These are phyloP conservation scores for Ptychoptera albimana DNA, from an alignment of 2,888 invertebrate species.

Conservation along the genomic window DNA sequence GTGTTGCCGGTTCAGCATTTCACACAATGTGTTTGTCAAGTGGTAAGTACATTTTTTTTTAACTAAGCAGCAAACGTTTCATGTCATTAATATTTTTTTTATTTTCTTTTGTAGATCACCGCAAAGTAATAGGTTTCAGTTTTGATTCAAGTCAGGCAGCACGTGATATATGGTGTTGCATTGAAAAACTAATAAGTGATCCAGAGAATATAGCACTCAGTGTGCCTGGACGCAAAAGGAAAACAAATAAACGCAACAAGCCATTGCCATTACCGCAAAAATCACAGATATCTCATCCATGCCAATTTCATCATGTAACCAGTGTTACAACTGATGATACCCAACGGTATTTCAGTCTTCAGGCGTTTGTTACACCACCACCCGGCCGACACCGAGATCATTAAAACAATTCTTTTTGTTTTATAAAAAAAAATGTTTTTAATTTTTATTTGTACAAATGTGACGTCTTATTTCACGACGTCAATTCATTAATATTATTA, in stretches of 20 bases:
- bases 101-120: slow-evolving; percentile 40
- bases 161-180: slow-evolving; percentile 48
- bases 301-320: slow-evolving; percentile 71
- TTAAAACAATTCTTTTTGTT: slow-evolving; percentile 4
- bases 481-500: too few species aligned
- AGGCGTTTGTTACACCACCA: slow-evolving; percentile 36
- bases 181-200: slow-evolving; percentile 53
- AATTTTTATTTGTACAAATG: too few species aligned
- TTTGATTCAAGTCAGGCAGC: slow-evolving; percentile 62
- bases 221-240: slow-evolving; percentile 43
- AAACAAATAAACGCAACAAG: slow-evolving; percentile 38
- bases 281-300: slow-evolving; percentile 68
- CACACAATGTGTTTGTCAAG: slow-evolving; percentile 65
- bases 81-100: neutral
- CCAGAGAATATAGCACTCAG: slow-evolving; percentile 65
- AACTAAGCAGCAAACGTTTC: neutral
- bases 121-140: slow-evolving; percentile 59
- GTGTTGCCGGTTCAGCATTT: slow-evolving; percentile 52
- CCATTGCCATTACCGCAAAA: slow-evolving; percentile 51
- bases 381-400: slow-evolving; percentile 11
- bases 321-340: slow-evolving; percentile 54
- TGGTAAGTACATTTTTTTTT: slow-evolving; percentile 4
- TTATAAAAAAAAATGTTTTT: neutral
- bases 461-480: too few species aligned
- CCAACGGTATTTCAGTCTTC: slow-evolving; percentile 47